Evolutionary conservation across 2,888 invertebrate genomes (phyloP).

Genomic region (Ectropis crepuscularia): DNA sequence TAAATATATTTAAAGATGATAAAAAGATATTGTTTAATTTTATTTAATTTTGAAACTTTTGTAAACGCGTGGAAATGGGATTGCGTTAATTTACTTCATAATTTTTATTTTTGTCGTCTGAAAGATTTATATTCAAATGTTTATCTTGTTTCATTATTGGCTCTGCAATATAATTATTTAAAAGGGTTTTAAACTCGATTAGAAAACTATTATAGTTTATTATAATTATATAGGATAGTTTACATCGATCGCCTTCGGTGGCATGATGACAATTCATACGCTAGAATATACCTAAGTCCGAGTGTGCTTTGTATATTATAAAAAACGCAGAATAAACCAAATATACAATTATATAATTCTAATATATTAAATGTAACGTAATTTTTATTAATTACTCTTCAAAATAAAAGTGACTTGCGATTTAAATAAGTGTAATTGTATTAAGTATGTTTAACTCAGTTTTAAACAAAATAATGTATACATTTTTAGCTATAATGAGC

Average conservation of each 20-base stretch:
- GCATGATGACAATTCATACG: slow-evolving; percentile 81
- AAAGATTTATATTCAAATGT: slow-evolving; percentile 33
- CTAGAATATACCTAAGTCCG: slow-evolving; percentile 84
- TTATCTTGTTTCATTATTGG: slow-evolving; percentile 53
- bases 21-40: slow-evolving; percentile 44
- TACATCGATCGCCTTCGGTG: slow-evolving; percentile 63
- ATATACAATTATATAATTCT: slow-evolving; percentile 28
- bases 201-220: background rate
- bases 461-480: too few species aligned
- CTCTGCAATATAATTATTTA: slow-evolving; percentile 64
- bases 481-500: slow-evolving; percentile 13
- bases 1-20: slow-evolving; percentile 46
- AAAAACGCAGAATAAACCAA: slow-evolving; percentile 63
- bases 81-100: slow-evolving; percentile 35
- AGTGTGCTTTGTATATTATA: slow-evolving; percentile 77
- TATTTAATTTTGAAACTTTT: slow-evolving; percentile 57
- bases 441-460: background rate
- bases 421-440: background rate
- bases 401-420: background rate
- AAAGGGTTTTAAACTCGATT: slow-evolving; percentile 70
- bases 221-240: slow-evolving; percentile 45
- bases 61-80: slow-evolving; percentile 62
- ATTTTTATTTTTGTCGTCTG: slow-evolving; percentile 47
- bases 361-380: slow-evolving; percentile 18
- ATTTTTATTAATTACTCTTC: background rate